Conservation (phyloP, 2,113 vertebrate species). For the Steatornis caripensis region DNA sequence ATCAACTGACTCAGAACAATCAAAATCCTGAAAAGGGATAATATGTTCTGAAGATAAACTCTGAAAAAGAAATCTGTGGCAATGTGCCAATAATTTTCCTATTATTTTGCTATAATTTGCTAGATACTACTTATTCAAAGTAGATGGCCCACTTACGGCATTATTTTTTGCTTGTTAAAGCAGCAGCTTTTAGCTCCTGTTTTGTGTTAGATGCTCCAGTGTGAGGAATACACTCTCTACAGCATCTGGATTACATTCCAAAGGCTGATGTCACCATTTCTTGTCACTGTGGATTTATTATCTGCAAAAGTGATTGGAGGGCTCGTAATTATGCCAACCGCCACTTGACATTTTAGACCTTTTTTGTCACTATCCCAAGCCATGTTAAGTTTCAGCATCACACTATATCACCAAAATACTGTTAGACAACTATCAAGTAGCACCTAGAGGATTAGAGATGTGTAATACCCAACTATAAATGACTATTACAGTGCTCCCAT, state of each 20-base stretch:
- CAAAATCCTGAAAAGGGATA: not conserved
- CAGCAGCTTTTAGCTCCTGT: not conserved
- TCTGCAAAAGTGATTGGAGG: not conserved
- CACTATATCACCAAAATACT: not conserved
- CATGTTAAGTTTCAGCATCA: not conserved
- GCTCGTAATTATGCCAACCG: not conserved
- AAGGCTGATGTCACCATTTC: not conserved
- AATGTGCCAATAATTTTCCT: not conserved
- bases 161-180: not conserved
- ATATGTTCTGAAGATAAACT: not conserved
- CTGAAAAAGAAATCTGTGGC: not conserved
- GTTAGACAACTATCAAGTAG: not conserved
- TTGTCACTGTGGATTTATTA: not conserved
- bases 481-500: not conserved
- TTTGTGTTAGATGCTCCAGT: not conserved
- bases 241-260: not conserved
- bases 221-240: not conserved
- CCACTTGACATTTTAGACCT: slow-evolving; percentile 8
- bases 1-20: not conserved
- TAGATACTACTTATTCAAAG: too few relatives aligned
- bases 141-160: not conserved
- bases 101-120: too few relatives aligned
- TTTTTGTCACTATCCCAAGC: not conserved
- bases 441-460: not conserved
- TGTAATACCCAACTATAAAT: not conserved